phyloP scores from a whole-genome alignment of 2,888 invertebrate genomes.

The Rhagophthalmus giganteus region DNA sequence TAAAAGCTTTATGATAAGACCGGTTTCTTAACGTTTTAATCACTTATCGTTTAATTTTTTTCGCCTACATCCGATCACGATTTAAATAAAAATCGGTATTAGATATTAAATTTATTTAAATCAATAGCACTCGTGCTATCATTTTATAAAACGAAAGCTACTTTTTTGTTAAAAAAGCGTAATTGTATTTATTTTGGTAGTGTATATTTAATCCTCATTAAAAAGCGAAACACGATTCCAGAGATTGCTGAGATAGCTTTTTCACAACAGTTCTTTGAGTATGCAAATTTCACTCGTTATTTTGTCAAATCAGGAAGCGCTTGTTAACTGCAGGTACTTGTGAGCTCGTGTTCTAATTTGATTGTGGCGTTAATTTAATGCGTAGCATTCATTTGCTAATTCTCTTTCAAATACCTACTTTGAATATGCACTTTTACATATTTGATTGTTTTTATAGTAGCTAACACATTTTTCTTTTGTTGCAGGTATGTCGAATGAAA shows the following conservation, averaged over 20 bases:
- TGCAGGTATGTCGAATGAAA: conserved; percentile 11
- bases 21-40: too few relatives aligned
- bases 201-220: conserved; percentile 19
- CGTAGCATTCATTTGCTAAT: not conserved
- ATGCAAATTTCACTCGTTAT: conserved; percentile 29
- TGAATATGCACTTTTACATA: too few relatives aligned
- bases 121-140: too few relatives aligned
- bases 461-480: conserved; percentile 1
- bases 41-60: not conserved
- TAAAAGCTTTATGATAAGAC: too few relatives aligned
- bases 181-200: not conserved
- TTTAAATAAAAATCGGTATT: too few relatives aligned
- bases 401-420: not conserved
- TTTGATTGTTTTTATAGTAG: not conserved
- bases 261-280: conserved; percentile 17
- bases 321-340: too few relatives aligned
- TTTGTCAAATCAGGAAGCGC: conserved; percentile 25
- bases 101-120: too few relatives aligned
- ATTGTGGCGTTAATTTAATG: too few relatives aligned
- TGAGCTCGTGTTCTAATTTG: too few relatives aligned
- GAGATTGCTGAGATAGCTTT: conserved; percentile 19
- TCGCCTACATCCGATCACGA: too few relatives aligned
- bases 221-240: conserved; percentile 15
- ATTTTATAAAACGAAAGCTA: too few relatives aligned
- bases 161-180: not conserved